Base-by-base conservation (phyloP, 1,140 invertebrate genomes). In the Globodera ellingtonae region DNA sequence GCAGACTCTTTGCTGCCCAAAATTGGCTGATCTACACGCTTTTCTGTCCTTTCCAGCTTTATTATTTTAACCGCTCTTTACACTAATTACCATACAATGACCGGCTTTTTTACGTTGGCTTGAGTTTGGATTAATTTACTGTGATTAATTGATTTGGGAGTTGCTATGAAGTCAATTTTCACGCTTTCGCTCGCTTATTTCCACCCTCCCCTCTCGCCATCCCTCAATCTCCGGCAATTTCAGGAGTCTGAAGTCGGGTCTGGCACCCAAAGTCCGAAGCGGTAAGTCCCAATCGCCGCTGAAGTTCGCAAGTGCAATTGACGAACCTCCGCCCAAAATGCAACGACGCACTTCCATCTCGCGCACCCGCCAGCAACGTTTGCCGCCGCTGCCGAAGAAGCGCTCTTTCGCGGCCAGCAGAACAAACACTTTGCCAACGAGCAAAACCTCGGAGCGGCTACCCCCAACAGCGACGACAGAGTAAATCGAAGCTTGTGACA, bases 201-300 rank as follows among this genome's bases (percentile, higher is more conserved):
- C 82, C 6, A 18, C 78, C 35, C 35, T 70, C 15, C 13, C 80
- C 8, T 21, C 10, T 13, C 82, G n/a, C 18, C 0, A 70, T 81
- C 8, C 44, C 48, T 13, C 47, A 72, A 24, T 70, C 13, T 35
- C 35, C 35, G 35, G 35, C 35, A 35, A 35, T 73, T 85, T 84
- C 48, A 83, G 83, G 62, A 85, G 74, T 50, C 70, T 74, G 8
- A 86, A 84, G 72, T 84, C 83, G 21, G 59, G 65, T 2, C 59
- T 71, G 56, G 13, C 74, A 10, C 48, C 59, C 50, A 83, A 79
- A 56, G 18, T 50, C 18, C 83, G 82, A 7, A 67, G 81, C 62
- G 82, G 82, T 15, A 83, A 83, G 52, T 83, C 82, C 18, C 56
- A 81, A 69, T 83, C 82, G 4, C 82, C 82, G 65, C 70, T 74